phyloP scores from a whole-genome alignment of 2,888 invertebrate species.

The Caenorhabditis wallacei region DNA sequence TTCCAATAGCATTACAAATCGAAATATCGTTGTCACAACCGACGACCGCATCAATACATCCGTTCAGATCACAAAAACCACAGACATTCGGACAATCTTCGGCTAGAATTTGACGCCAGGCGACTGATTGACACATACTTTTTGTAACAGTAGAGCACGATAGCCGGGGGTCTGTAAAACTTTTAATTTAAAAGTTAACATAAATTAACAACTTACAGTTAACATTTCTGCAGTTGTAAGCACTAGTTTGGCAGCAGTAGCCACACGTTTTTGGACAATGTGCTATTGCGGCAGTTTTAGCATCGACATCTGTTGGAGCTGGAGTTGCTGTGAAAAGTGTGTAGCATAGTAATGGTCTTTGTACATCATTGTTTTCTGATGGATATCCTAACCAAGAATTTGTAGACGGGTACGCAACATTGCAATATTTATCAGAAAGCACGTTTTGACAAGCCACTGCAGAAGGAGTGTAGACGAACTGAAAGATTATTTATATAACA shows the following conservation, averaged over 20 bases:
- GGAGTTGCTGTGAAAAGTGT: constrained; percentile 36
- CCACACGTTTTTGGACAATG: constrained; percentile 68
- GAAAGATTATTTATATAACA: not conserved
- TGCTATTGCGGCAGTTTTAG: constrained; percentile 43
- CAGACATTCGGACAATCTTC: constrained; percentile 58
- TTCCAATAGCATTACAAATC: constrained; percentile 56
- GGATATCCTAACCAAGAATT: not conserved
- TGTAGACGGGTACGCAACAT: constrained; percentile 13
- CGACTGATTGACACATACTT: constrained; percentile 38
- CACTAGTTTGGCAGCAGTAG: constrained; percentile 66
- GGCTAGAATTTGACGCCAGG: constrained; percentile 59
- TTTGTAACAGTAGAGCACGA: constrained; percentile 53
- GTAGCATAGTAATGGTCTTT: constrained; percentile 38
- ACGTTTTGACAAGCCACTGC: constrained; percentile 30
- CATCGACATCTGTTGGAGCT: constrained; percentile 16
- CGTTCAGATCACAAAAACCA: constrained; percentile 60
- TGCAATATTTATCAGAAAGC: constrained; percentile 21
- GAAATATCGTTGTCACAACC: constrained; percentile 59
- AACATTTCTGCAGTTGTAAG: constrained; percentile 62
- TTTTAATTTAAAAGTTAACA: not conserved
- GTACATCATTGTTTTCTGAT: not conserved
- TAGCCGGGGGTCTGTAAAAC: constrained; percentile 26
- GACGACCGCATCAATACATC: constrained; percentile 65
- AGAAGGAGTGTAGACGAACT: constrained; percentile 31
- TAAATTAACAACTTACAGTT: constrained; percentile 49